Evolutionary conservation across 2,113 vertebrate species (phyloP).

Genomic region (Junco hyemalis): DNA sequence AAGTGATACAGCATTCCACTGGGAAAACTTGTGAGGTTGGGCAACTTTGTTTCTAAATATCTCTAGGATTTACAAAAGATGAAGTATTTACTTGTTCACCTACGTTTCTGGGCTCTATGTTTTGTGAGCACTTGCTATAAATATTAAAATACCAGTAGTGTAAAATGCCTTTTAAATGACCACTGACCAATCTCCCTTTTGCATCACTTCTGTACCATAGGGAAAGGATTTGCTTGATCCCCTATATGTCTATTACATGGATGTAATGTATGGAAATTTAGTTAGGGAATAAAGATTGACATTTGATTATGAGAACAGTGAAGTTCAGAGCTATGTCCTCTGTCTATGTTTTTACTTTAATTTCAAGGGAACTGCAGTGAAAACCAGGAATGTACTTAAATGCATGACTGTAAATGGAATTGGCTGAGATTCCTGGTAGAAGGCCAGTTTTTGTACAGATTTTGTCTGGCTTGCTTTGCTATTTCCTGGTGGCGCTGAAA

Average conservation of each 20-base stretch:
- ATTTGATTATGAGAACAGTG: neutral
- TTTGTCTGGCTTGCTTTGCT: neutral
- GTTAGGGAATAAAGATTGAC: neutral
- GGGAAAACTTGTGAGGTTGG: constrained; percentile 51
- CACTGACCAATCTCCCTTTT: neutral
- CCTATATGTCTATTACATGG: neutral
- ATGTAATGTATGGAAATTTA: neutral
- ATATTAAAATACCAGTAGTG: neutral
- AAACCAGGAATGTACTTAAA: neutral
- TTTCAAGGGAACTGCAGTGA: neutral
- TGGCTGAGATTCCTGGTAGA: neutral
- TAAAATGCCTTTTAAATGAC: neutral
- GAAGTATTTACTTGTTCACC: neutral
- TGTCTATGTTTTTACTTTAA: neutral
- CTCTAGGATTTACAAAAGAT: neutral
- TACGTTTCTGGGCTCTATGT: neutral
- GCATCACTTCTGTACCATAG: neutral
- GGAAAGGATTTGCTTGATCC: neutral
- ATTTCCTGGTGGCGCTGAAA: neutral
- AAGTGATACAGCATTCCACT: constrained; percentile 6
- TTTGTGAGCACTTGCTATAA: neutral
- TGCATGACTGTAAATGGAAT: neutral
- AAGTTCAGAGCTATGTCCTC: neutral
- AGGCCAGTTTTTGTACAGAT: neutral
- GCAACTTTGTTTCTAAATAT: neutral